Evolutionary conservation across 2,797 vertebrate species (phyloP), one percentile per base, ranked within the genome.

Genomic region (Megaceryle alcyon): DNA sequence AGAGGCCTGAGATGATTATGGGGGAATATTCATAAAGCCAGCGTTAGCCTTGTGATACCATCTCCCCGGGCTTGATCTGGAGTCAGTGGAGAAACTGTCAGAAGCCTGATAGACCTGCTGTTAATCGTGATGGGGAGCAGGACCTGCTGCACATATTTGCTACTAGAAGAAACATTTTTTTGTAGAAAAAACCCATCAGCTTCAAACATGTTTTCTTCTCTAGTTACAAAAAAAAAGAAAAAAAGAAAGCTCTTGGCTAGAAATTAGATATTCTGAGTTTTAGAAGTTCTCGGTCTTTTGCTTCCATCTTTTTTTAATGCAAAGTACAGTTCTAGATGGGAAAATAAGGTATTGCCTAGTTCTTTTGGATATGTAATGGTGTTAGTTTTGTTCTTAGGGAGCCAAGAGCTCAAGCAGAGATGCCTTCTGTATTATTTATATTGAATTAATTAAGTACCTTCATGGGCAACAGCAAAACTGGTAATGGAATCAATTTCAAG

Each of bases 31-130:
- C 53, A 29, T 10, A 31, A 22, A 59, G 63, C 17, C 7, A 11
- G 14, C 2, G 1, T 41, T 16, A 53, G 44, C 78, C 29, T 31
- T 4, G 19, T 1, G 12, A 11, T 8, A 2, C 10, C 10, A 2
- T 6, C 54, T 64, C 68, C 39, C 51, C 14, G 1, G 44, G 33
- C 31, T 43, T 43, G 56, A 31, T 48, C 43, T 13, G 3, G 29
- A 35, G 41, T 25, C 33, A 4, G 28, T 7, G 54, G 14, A 61
- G 60, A 15, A 59, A 6, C 15, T 25, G 48, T 20, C 65, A 41
- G 82, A 31, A 79, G 66, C 43, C 49, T 23, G 26, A 31, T 3
- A 7, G 2, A 14, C 68, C 72, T 53, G 41, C 63, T 75, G 75
- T 57, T 80, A 13, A 14, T 44, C 15, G 2, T 14, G 23, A 17